A percentile compares a stretch with the other conserved stretches of the same genome.
Evolutionary conservation across 2,797 vertebrate species (phyloP).

Genomic region (Limosa lapponica): DNA sequence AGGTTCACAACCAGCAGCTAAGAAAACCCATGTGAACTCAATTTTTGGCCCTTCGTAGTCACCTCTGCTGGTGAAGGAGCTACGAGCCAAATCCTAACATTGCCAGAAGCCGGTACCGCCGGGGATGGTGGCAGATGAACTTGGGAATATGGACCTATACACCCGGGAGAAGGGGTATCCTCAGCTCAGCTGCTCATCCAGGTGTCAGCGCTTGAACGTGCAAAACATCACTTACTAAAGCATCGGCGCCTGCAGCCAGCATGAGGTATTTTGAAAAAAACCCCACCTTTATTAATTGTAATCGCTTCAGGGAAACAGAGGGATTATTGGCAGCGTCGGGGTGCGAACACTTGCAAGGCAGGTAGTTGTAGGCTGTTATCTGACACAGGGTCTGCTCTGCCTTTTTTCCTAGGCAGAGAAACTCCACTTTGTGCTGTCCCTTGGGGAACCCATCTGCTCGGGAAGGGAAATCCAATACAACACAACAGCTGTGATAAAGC

Average conservation of each 20-base stretch:
- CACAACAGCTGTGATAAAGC: background rate
- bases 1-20: background rate
- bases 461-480: background rate
- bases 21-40: background rate
- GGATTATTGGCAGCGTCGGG: background rate
- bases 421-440: background rate
- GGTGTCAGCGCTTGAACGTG: background rate
- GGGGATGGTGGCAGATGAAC: background rate
- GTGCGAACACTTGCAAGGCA: background rate
- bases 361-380: background rate
- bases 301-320: background rate
- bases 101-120: background rate
- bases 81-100: rapidly evolving
- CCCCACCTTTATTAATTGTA: background rate
- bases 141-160: background rate
- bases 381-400: background rate
- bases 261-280: background rate
- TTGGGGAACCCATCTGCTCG: background rate
- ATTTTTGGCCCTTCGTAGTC: background rate
- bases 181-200: background rate
- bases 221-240: background rate
- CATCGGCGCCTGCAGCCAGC: background rate
- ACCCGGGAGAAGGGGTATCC: background rate
- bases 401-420: background rate
- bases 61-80: too few relatives aligned